Conservation (phyloP, 2,113 vertebrate species). For the Tautogolabrus adspersus region DNA sequence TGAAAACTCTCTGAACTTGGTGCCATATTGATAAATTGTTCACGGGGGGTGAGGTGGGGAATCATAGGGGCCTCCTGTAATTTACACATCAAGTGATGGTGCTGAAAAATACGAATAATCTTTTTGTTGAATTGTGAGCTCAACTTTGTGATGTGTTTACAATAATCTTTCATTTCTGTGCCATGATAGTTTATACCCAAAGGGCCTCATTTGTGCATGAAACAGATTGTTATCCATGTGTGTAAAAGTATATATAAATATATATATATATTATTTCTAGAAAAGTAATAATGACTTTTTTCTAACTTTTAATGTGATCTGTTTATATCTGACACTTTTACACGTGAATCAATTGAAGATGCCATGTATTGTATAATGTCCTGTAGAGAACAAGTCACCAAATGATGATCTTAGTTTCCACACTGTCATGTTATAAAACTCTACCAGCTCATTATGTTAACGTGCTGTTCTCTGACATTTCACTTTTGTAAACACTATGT, state of each 20-base stretch:
- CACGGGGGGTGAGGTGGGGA: neutral
- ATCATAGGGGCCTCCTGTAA: constrained; percentile 20
- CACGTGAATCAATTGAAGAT: constrained; percentile 43
- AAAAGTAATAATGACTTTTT: constrained; percentile 57
- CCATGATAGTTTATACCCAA: constrained; percentile 48
- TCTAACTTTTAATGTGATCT: constrained; percentile 73
- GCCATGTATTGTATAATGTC: constrained; percentile 52
- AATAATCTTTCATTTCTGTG: constrained; percentile 51
- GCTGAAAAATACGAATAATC: constrained; percentile 50
- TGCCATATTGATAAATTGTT: constrained; percentile 35
- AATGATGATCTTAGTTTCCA: constrained; percentile 55
- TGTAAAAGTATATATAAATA: constrained; percentile 50
- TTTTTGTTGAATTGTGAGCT: constrained; percentile 51
- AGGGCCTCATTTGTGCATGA: constrained; percentile 65
- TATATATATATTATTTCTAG: constrained; percentile 59
- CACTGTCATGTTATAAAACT: constrained; percentile 44
- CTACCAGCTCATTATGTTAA: constrained; percentile 62
- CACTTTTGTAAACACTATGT: constrained; percentile 76
- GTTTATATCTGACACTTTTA: constrained; percentile 73
- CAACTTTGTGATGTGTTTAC: constrained; percentile 51
- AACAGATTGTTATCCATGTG: constrained; percentile 50
- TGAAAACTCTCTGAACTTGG: neutral
- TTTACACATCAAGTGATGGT: constrained; percentile 51
- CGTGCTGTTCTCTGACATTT: constrained; percentile 60
- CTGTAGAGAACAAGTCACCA: constrained; percentile 38